Evolutionary conservation across 2,888 invertebrate species (phyloP), one percentile per base, ranked within the genome.

Genomic region (Tortrix viridana): DNA sequence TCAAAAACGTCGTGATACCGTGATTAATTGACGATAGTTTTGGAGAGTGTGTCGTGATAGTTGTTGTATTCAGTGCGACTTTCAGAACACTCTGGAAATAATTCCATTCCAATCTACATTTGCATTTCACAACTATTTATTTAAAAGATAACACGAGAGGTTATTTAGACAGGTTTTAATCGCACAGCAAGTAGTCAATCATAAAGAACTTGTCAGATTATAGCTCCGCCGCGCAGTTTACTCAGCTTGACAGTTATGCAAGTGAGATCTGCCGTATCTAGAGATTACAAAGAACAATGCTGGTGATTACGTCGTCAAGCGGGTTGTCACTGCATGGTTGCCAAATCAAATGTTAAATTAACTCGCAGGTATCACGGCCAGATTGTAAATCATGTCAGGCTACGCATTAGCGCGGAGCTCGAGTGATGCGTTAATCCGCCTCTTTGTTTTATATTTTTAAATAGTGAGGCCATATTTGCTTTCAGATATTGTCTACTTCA

Each of bases 391-490:
- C 86, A 89, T 86, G 91, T 89, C 90, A 88, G 65, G 62, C 74
- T 70, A 68, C 80, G 88, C 78, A 84, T 89, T 88, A 89, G 74
- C 80, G 76, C 76, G 74, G 75, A 70, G 80, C 79, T 67, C 75
- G 80, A 82, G 85, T 90, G 92, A 91, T 90, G 86, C 89, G 80
- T 89, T 90, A 91, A 91, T 91, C 91, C 82, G 82, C 78, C 75
- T 90, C 89, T 90, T 88, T 90, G 88, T 90, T 90, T 89, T 88
- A 80, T 89, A 88, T 89, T 90, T 89, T 89, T 89, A 89, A 89
- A 92, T 89, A 88, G 90, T 89, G 85, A 84, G 85, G 85, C 86
- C 88, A 89, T 91, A 90, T 92, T 92, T 92, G 86, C 72, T 89
- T 86, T 88, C 81, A 89, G 92, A 90, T 91, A 90, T 89, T 80